These are phyloP conservation scores for Euleptes europaea DNA, from an alignment of 2,113 vertebrate genomes.

Conservation along the genomic window DNA sequence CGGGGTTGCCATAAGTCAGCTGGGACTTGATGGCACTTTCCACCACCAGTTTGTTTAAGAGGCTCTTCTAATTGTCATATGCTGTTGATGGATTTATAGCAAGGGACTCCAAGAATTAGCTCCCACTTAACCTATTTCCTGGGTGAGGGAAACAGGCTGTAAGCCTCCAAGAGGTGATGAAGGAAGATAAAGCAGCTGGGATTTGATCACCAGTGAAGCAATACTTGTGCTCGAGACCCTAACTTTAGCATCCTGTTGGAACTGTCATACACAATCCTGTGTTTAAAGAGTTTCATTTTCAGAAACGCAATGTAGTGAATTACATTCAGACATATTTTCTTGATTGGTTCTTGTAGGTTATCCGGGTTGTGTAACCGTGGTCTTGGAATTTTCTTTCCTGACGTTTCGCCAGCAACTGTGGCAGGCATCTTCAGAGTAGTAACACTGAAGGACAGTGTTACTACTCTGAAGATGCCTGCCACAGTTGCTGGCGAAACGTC, in stretches of 20 bases:
- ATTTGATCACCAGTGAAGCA: not conserved
- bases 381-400: no score
- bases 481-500: no score
- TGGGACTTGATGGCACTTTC: no score
- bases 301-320: not conserved
- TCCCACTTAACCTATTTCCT: not conserved
- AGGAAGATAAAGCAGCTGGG: not conserved
- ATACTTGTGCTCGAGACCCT: not conserved
- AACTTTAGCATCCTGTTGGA: fast-evolving
- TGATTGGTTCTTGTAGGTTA: no score
- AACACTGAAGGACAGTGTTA: no score
- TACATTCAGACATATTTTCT: not conserved
- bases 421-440: no score
- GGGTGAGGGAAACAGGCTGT: not conserved
- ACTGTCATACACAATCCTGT: not conserved
- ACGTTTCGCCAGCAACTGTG: no score
- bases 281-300: not conserved
- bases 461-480: no score
- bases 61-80: not conserved
- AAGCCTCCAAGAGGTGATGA: not conserved
- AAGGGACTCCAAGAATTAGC: not conserved
- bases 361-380: no score
- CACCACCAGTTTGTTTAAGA: not conserved
- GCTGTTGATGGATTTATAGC: not conserved
- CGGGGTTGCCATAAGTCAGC: no score